Evolutionary conservation across 2,113 vertebrate genomes (phyloP), one percentile per base, ranked within the genome.

Genomic region (Psilopsiagon aurifrons): DNA sequence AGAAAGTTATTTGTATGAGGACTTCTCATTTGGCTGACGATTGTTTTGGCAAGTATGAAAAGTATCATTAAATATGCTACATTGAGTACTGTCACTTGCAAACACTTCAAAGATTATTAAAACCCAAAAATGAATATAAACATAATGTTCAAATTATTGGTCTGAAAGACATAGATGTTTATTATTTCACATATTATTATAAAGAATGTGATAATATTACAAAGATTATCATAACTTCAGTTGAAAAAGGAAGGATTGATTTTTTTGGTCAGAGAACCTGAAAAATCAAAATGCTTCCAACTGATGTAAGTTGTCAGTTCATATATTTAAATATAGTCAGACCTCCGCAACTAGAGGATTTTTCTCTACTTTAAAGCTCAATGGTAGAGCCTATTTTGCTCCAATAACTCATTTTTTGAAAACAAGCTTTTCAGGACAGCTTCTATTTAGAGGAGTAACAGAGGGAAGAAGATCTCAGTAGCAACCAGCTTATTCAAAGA

Each of bases 11-110:
- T 84, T 62, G 4, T 16, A 63, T 41, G 14, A 60, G 27, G 39
- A 68, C 17, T 55, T 54, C 5, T 66, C 7, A 17, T 44, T 81
- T 81, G 67, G 35, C 28, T 63, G 19, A 70, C 15, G 4, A 69
- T n/a, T 70, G 2, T 39, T 85, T 59, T 37, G 23, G 10, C 16
- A 10, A 64, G 8, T 25, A 8, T 17, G 17, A 82, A 3, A 57
- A 57, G 4, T 6, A 10, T 22, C 29, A 35, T 1, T 71, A 19
- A 81, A 44, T 18, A 23, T 0, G 0, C 10, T 11, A 7, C 2
- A 13, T 17, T 28, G 23, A 86, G n/a, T 28, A 49, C 3, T 57
- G 28, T 5, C 13, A 8, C 49, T 31, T n/a, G 23, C 39, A 67
- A 75, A 51, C 4, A 46, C 9, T 43, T 64, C 28, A 67, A 67